Base-by-base conservation (phyloP, 2,113 vertebrate genomes). In the Hucho hucho region DNA sequence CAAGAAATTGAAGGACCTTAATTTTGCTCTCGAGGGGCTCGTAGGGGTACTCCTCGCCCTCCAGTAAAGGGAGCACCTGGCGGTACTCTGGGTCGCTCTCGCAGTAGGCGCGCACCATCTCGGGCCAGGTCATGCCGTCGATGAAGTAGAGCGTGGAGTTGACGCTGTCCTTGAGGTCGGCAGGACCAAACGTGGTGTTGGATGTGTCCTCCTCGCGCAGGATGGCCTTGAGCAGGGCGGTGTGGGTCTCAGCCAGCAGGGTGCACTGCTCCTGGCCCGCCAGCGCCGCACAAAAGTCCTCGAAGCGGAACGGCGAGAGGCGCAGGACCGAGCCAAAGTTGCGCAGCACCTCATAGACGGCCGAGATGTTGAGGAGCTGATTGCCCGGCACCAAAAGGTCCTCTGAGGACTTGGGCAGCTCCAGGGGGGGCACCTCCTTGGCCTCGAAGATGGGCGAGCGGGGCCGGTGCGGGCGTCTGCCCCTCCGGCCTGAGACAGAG, bases 61-160 rank as follows among this genome's bases (percentile, higher is more conserved):
- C 97, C 84, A 97, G 96, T 82, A 91, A 95, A 77, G 95, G 95
- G 86, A 97, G 94, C 73, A 97, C 94, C 25, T 98, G 96, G 74
- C 96, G 94, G 88, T 98, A 98, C 85, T 99, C 97, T 37, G 91
- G 92, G 85, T 99, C 98, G 26, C 98, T 99, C 89, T 99, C 97
- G 81, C 98, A 99, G 92, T 99, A 99, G 1, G 96, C 94, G 16
- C 98, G 95, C 87, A 99, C 93, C 82, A 98, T 96, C 92, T 99
- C 98, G 0, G 98, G 97, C 98, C 98, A 99, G 5, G 98, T 99
- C 98, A 99, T 99, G 64, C 98, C 96, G 25, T 99, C 98, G 56
- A 99, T 96, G 89, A 99, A 97, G 85, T 98, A 99, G 72, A 99
- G 92, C 2, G 98, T 99, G 89, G 98, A 99, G 87, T 99, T 98